Evolutionary conservation across 2,888 invertebrate species (phyloP).

Genomic region (Mythimna lalbum): DNA sequence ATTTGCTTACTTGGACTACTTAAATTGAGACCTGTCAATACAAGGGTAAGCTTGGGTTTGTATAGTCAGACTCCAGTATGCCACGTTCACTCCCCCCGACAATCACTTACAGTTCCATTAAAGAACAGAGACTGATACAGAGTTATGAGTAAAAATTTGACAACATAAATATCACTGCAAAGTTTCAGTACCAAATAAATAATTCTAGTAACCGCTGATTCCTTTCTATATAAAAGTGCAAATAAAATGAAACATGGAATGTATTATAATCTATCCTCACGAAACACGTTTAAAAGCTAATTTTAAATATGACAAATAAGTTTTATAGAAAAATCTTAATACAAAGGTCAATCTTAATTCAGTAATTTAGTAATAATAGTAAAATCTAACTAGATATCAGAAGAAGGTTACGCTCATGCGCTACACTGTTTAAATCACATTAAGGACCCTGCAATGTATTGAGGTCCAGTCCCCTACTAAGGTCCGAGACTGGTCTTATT

Average conservation of each 20-base stretch:
- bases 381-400: conserved; percentile 45
- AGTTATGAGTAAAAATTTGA: neutral
- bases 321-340: conserved; percentile 25
- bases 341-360: conserved; percentile 26
- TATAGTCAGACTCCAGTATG: too few species aligned
- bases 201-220: neutral
- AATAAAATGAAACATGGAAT: conserved; percentile 44
- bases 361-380: conserved; percentile 37
- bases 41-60: too few species aligned
- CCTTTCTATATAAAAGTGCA: neutral
- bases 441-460: conserved; percentile 64
- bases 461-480: conserved; percentile 50
- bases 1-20: neutral
- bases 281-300: conserved; percentile 17
- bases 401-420: conserved; percentile 49
- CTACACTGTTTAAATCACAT: conserved; percentile 62
- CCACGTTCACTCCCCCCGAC: neutral
- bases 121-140: neutral
- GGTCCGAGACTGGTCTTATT: conserved; percentile 42
- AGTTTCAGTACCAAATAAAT: conserved; percentile 1
- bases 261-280: conserved; percentile 37
- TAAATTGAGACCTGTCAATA: neutral
- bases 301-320: conserved; percentile 23
- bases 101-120: neutral
- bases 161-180: neutral